Percentiles rank a stretch among this genome's conserved stretches.
Conservation (phyloP, 2,113 vertebrate genomes). For the Poecilia latipinna region DNA sequence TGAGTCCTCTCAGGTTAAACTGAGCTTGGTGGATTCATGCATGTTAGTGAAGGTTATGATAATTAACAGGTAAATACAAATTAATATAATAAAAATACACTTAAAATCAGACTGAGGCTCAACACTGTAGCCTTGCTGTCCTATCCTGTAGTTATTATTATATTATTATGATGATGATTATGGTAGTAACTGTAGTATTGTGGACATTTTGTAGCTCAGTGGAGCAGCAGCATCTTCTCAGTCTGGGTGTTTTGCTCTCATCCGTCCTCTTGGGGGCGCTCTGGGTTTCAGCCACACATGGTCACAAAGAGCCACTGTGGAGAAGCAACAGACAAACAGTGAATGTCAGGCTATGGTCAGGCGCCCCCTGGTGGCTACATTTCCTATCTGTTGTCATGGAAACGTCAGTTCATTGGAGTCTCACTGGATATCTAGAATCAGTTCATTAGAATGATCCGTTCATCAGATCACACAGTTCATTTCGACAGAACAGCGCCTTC, state of each 20-base stretch:
- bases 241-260: background rate
- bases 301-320: conserved; percentile 81
- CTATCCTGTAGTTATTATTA: no score
- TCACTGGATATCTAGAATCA: no score
- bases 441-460: no score
- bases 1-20: background rate
- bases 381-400: background rate
- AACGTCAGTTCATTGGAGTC: no score
- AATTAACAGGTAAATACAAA: background rate
- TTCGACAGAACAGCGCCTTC: no score
- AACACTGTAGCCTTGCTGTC: background rate
- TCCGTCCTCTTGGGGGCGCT: conserved; percentile 14
- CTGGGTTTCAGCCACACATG: conserved; percentile 78
- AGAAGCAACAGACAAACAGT: background rate
- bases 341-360: background rate
- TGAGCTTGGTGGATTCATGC: background rate
- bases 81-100: background rate
- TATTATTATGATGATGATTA: no score
- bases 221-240: background rate
- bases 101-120: background rate
- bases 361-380: background rate
- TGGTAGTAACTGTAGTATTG: background rate
- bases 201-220: background rate
- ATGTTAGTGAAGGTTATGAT: background rate
- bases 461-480: no score